Percentiles rank a stretch among this genome's conserved stretches.
Evolutionary conservation across 2,888 invertebrate genomes (phyloP).

Genomic region (Microplitis deprimator): DNA sequence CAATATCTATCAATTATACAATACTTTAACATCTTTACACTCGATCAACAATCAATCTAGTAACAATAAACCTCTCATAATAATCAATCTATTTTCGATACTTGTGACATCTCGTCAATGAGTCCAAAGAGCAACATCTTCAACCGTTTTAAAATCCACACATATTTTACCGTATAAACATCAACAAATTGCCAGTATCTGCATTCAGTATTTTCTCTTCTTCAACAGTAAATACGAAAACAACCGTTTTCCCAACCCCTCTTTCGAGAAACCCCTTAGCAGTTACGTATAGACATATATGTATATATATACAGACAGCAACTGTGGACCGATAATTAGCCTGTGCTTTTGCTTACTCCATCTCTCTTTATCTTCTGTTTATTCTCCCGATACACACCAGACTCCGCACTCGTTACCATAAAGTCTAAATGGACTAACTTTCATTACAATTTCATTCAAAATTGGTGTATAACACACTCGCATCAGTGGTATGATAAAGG

Average conservation of each 20-base stretch:
- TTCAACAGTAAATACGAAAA: not conserved
- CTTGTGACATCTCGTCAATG: too few species aligned
- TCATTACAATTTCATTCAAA: constrained; percentile 27
- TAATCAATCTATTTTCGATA: not conserved
- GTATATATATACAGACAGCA: not conserved
- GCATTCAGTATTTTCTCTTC: too few species aligned
- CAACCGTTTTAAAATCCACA: too few species aligned
- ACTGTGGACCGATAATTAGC: constrained; percentile 37
- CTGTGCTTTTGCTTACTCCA: constrained; percentile 22
- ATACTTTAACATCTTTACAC: constrained; percentile 29
- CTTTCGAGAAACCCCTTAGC: not conserved
- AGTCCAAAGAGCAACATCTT: too few species aligned
- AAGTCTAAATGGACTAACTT: constrained; percentile 42
- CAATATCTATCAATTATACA: constrained; percentile 30
- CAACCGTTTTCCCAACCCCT: not conserved
- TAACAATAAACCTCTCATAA: constrained; percentile 4
- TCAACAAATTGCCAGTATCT: too few species aligned
- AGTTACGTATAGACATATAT: not conserved
- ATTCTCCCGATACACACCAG: constrained; percentile 10
- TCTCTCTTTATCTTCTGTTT: constrained; percentile 29
- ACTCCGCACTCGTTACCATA: constrained; percentile 11
- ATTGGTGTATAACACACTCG: constrained; percentile 11
- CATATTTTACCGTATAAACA: too few species aligned
- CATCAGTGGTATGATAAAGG: not conserved
- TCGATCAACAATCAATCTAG: constrained; percentile 13